phyloP scores from a whole-genome alignment of 35 echinoderm and acorn worm genomes.

The Lytechinus variegatus region DNA sequence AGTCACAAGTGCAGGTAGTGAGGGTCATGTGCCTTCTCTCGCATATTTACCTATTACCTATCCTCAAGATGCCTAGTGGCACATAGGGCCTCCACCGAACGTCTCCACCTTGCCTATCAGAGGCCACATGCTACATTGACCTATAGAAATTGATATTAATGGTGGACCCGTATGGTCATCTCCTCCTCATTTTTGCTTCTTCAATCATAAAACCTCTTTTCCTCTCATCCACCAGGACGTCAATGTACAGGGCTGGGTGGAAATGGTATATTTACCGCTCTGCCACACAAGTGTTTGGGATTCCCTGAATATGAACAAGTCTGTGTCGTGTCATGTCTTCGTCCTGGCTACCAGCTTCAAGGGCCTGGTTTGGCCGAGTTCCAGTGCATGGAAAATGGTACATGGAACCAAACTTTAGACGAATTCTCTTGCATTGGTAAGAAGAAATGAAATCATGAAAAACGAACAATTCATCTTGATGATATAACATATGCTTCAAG shows the following conservation, averaged over 20 bases:
- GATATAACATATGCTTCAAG: too few species aligned
- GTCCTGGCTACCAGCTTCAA: background rate
- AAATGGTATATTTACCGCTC: background rate
- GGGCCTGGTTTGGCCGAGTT: background rate
- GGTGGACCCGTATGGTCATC: too few species aligned
- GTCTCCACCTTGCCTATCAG: too few species aligned
- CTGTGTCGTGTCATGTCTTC: background rate
- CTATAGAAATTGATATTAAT: too few species aligned
- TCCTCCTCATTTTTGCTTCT: too few species aligned
- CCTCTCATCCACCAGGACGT: background rate
- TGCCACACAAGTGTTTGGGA: background rate
- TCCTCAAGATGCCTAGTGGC: too few species aligned
- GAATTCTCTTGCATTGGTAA: constrained; percentile 5
- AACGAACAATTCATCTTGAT: background rate
- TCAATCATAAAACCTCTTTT: background rate
- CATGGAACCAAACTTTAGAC: constrained; percentile 7
- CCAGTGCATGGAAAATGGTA: background rate
- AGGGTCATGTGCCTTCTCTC: too few species aligned
- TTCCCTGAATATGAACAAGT: background rate
- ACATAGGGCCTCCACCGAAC: too few species aligned
- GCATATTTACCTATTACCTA: too few species aligned
- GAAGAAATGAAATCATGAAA: background rate
- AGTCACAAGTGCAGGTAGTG: too few species aligned
- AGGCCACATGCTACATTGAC: too few species aligned
- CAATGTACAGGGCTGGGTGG: background rate